Evolutionary conservation across 2,888 invertebrate genomes (phyloP), one percentile per base, ranked within the genome.

Genomic region (Sphinx pinastri): DNA sequence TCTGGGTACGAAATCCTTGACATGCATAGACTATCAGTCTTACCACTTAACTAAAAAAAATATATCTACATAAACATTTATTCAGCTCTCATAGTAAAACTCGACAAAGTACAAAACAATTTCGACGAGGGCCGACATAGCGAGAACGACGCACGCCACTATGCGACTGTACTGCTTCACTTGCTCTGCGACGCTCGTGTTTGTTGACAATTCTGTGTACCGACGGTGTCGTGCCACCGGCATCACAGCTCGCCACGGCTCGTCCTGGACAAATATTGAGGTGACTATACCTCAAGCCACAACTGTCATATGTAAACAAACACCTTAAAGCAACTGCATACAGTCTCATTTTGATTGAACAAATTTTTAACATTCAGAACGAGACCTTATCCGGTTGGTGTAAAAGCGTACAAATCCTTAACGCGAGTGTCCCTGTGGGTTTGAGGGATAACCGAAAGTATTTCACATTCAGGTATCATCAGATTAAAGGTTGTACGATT

Each of bases 131-230:
- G 91, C 89, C 0, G 91, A 88, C 0, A 88, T 0, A 0, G 81
- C 81, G 0, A 93, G 78, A 0, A 88, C 85, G 0, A 88, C 73
- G 49, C 85, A 84, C 0, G 93, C 79, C 0, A 84, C 74, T 11
- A 89, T 73, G 0, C 93, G 83, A 60, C 89, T 90, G 74, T 90
- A 91, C 0, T 77, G 75, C 70, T 91, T 91, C 11, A 90, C 70
- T 13, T 73, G 77, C 11, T 72, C 70, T 3, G 70, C 70, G 12
- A 78, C 47, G 2, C 77, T 57, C 1, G 67, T 19, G 12, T 47
- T n/a, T 16, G 67, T 73, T 0, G 19, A 66, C 3, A 76, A 55
- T 0, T 76, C 77, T 0, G 75, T 51, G 10, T 84, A 80, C 0
- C 90, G 87, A 0, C 88, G 83, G 0, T 73, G 58, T 12, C 90